phyloP scores from a whole-genome alignment of 2,888 invertebrate genomes.

The Strigamia maritima region DNA sequence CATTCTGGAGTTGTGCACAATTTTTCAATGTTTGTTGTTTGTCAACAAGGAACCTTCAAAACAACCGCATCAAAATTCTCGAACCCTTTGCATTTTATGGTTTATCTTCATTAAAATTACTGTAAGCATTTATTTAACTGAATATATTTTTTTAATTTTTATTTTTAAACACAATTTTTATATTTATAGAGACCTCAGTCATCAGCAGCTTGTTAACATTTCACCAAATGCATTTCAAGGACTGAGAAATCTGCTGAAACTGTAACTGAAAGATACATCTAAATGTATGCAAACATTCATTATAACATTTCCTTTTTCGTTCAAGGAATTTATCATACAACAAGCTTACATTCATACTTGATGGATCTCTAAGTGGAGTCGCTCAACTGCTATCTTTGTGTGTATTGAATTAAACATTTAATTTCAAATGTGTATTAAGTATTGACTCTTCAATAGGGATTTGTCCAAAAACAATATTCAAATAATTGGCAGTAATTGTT shows the following conservation, averaged over 20 bases:
- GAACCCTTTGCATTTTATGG: conserved; percentile 50
- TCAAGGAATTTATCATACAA: conserved; percentile 47
- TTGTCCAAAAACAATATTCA: conserved; percentile 47
- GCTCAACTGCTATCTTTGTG: conserved; percentile 43
- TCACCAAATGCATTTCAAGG: conserved; percentile 50
- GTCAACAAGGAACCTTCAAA: conserved; percentile 48
- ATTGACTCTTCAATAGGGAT: conserved; percentile 46
- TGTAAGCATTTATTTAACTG: conserved; percentile 50
- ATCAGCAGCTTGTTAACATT: conserved; percentile 48
- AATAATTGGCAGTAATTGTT: conserved; percentile 48
- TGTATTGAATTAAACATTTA: conserved; percentile 40
- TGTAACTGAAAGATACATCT: conserved; percentile 49
- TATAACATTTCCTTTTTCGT: conserved; percentile 28
- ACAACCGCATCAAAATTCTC: conserved; percentile 48
- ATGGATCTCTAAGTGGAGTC: conserved; percentile 46
- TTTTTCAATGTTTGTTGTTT: conserved; percentile 23
- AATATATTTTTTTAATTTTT: background rate
- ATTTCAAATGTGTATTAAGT: conserved; percentile 11
- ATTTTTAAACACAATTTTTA: background rate
- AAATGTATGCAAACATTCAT: background rate
- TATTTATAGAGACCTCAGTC: conserved; percentile 48
- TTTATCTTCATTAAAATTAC: conserved; percentile 49
- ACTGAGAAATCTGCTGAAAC: conserved; percentile 48
- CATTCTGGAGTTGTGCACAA: background rate
- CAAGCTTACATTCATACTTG: conserved; percentile 43